Evolutionary conservation across 2,888 invertebrate species (phyloP).

Genomic region (Callimorpha dominula): DNA sequence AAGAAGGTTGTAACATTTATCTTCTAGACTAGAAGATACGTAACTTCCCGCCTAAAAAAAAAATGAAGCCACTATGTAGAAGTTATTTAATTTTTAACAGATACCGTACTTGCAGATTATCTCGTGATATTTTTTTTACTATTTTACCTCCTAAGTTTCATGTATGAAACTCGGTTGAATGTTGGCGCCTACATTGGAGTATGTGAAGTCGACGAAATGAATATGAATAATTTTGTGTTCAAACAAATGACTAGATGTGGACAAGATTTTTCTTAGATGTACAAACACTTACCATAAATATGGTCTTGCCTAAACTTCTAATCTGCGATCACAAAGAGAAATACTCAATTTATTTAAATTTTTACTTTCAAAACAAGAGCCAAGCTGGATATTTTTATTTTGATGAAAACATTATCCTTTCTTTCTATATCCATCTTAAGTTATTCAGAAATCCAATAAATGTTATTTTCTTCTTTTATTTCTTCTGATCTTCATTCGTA

Average conservation of each 20-base stretch:
- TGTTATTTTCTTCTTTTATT: background rate
- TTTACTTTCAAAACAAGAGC: slow-evolving; percentile 1
- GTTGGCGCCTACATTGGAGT: background rate
- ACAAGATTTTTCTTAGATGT: slow-evolving; percentile 19
- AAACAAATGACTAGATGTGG: slow-evolving; percentile 39
- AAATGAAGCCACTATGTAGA: background rate
- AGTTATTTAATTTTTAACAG: background rate
- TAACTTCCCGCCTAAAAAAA: too few species aligned
- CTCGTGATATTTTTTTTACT: background rate
- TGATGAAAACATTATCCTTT: slow-evolving; percentile 8
- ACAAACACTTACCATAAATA: slow-evolving; percentile 8
- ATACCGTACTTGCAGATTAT: background rate
- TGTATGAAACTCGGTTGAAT: slow-evolving; percentile 3
- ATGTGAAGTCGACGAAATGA: slow-evolving; percentile 9
- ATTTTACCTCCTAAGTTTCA: background rate
- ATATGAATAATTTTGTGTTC: slow-evolving; percentile 39
- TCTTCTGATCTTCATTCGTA: background rate
- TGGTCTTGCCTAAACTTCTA: slow-evolving; percentile 6
- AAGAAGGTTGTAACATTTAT: background rate
- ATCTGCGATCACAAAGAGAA: slow-evolving; percentile 7
- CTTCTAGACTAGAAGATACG: background rate
- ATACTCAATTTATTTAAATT: slow-evolving; percentile 26
- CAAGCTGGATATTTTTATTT: slow-evolving; percentile 21
- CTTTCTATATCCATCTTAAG: background rate
- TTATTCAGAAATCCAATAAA: background rate